Evolutionary conservation across 2,888 invertebrate species (phyloP).

Genomic region (Panzeria rudis): DNA sequence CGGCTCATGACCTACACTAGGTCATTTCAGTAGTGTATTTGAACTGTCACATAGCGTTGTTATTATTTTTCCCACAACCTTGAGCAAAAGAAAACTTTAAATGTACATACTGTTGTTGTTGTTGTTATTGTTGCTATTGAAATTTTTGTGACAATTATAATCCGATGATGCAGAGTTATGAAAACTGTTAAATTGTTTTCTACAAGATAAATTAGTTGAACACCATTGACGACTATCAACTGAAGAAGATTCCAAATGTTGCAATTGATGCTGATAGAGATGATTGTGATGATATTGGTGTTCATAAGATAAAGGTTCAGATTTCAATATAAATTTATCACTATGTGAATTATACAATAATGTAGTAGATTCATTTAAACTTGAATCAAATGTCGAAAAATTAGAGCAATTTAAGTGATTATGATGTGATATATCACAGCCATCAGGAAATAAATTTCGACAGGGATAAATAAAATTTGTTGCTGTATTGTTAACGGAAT

Average conservation of each 20-base stretch:
- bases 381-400: slow-evolving; percentile 53
- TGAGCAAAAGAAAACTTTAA: neutral
- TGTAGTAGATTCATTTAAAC: slow-evolving; percentile 57
- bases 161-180: slow-evolving; percentile 32
- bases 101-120: slow-evolving; percentile 62
- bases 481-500: neutral
- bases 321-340: slow-evolving; percentile 69
- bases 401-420: slow-evolving; percentile 67
- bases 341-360: slow-evolving; percentile 59
- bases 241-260: slow-evolving; percentile 8
- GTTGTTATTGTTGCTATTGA: slow-evolving; percentile 36
- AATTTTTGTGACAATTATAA: slow-evolving; percentile 42
- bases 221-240: slow-evolving; percentile 58
- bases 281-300: slow-evolving; percentile 35
- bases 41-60: too few species aligned
- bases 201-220: slow-evolving; percentile 35
- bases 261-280: slow-evolving; percentile 33
- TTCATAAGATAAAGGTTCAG: slow-evolving; percentile 63
- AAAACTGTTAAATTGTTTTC: slow-evolving; percentile 59
- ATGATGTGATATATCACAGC: slow-evolving; percentile 79
- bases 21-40: too few species aligned
- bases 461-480: slow-evolving; percentile 79
- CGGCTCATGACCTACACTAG: too few species aligned
- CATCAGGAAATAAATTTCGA: slow-evolving; percentile 80
- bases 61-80: slow-evolving; percentile 14